These are phyloP conservation scores for Caranx melampygus DNA, from an alignment of 2,113 vertebrate genomes.

Conservation along the genomic window DNA sequence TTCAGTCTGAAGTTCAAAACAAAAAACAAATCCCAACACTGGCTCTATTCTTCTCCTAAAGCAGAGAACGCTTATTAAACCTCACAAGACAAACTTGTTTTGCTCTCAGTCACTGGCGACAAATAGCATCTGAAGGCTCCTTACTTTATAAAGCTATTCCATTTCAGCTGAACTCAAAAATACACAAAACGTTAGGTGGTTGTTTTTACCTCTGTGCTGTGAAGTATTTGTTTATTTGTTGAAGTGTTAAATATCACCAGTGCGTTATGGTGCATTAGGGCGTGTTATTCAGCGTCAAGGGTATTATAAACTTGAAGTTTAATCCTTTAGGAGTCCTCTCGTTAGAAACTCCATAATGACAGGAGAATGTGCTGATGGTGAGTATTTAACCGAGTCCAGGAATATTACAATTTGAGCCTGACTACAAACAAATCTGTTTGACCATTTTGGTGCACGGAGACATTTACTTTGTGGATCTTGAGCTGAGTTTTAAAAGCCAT, in stretches of 20 bases:
- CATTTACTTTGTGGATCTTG: conserved; percentile 14
- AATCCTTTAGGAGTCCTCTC: neutral
- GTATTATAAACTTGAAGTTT: neutral
- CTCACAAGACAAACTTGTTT: conserved; percentile 18
- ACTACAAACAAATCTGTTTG: neutral
- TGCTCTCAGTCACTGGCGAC: neutral
- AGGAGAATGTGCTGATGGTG: neutral
- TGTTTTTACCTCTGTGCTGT: conserved; percentile 47
- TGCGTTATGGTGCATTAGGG: neutral
- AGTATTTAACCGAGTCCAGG: neutral
- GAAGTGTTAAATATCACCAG: neutral
- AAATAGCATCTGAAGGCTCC: conserved; percentile 23
- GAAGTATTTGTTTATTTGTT: conserved; percentile 22
- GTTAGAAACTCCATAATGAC: neutral
- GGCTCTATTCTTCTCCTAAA: neutral
- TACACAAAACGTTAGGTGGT: no score
- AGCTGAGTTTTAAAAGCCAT: conserved; percentile 6
- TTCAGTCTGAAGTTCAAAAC: conserved; percentile 19
- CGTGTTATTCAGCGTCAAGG: neutral
- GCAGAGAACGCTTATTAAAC: conserved; percentile 13
- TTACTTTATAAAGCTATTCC: conserved; percentile 18
- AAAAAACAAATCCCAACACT: neutral
- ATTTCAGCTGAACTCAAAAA: neutral
- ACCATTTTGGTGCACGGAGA: neutral
- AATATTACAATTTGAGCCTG: neutral